Evolutionary conservation across 1,140 invertebrate species (phyloP), one percentile per base, ranked within the genome.

Genomic region (Eciton burchellii): DNA sequence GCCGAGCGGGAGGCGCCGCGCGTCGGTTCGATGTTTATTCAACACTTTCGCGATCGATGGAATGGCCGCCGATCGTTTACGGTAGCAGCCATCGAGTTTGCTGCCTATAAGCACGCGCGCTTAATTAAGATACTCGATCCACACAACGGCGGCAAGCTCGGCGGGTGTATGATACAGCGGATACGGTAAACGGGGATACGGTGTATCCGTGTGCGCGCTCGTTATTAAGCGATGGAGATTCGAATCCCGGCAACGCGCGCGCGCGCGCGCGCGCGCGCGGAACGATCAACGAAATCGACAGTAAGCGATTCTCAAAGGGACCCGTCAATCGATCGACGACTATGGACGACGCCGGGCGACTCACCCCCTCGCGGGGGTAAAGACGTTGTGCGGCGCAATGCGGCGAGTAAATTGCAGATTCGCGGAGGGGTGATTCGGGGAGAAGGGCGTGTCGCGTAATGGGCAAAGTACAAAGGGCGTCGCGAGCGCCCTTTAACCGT

Each of bases 1-100:
- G 35, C 52, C 2, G 26, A 21, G 9, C n/a, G 26, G 21, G 57
- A 43, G 56, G 45, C 21, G 16, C 1, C n/a, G n/a, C n/a, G n/a
- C n/a, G n/a, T n/a, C n/a, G 19, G 19, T 52, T 59, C 77, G 57
- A 73, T 73, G 49, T 81, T 81, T 81, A 81, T 81, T 14, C 57
- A 52, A 62, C 68, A 62, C 68, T 72, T 60, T 73, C 19, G 21
- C 56, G 21, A 72, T 72, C 54, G 52, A 60, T 73, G 41, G 54
- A 41, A 16, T 16, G 19, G 35, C 57, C 2, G 57, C 57, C 59
- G 49, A 49, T 77, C 14, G 29, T 68, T 79, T 57, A 68, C 35
- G 56, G 11, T n/a, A 0, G 56, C n/a, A 11, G 57, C 26, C n/a
- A 3, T 21, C 54, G 16, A 16, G n/a, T 63, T n/a, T 16, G 1